phyloP scores from a whole-genome alignment of 2,113 vertebrate species.

The Nesoenas mayeri region DNA sequence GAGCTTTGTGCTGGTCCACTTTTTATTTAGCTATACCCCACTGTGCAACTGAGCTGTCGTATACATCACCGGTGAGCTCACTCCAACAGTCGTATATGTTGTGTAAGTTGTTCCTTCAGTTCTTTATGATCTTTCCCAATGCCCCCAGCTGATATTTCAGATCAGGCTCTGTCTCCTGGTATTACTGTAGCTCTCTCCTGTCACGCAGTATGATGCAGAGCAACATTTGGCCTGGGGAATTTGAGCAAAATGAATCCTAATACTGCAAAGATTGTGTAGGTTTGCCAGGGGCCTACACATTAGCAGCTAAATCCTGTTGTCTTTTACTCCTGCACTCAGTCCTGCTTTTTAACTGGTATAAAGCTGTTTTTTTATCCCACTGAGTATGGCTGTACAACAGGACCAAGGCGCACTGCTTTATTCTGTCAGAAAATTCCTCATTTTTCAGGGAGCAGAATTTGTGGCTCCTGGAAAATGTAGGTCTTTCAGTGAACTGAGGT shows the following conservation, averaged over 20 bases:
- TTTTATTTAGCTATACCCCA: neutral
- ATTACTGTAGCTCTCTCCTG: neutral
- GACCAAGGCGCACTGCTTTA: neutral
- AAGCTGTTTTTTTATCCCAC: neutral
- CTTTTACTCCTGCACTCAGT: neutral
- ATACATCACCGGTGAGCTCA: neutral
- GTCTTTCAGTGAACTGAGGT: neutral
- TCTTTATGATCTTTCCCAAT: neutral
- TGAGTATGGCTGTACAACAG: neutral
- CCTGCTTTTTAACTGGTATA: neutral
- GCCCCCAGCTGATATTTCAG: neutral
- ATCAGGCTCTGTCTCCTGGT: neutral
- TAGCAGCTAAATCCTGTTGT: neutral
- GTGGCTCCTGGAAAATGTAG: neutral
- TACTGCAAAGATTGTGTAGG: neutral
- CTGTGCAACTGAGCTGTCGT: neutral
- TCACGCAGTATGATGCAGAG: rapidly evolving
- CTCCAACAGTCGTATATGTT: neutral
- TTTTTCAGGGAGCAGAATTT: slow-evolving; percentile 13
- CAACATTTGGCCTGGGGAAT: neutral
- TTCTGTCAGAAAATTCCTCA: neutral
- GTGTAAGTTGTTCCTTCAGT: neutral
- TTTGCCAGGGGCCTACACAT: neutral
- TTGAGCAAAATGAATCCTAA: neutral
- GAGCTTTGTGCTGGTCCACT: neutral